phyloP scores from a whole-genome alignment of 2,888 invertebrate species.

The Amblyteles armatorius region DNA sequence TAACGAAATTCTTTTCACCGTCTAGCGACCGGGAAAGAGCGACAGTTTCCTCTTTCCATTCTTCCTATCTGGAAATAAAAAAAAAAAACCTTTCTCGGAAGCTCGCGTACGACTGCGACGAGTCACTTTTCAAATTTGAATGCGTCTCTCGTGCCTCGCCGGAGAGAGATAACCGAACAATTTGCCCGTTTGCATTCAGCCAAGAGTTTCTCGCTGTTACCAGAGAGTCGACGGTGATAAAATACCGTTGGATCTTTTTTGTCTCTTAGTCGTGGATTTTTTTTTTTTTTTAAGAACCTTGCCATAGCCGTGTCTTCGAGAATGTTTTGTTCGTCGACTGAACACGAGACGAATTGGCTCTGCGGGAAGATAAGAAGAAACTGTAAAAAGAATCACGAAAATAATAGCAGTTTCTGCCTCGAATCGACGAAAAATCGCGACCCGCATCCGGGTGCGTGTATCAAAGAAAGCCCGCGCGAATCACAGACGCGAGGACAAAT shows the following conservation, averaged over 20 bases:
- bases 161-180: slow-evolving; percentile 8
- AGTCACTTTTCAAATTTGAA: slow-evolving; percentile 51
- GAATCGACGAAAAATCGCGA: slow-evolving; percentile 71
- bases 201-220: slow-evolving; percentile 2
- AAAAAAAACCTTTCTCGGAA: slow-evolving; percentile 51
- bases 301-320: too few relatives aligned
- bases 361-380: background rate
- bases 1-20: slow-evolving; percentile 64
- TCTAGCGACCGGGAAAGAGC: slow-evolving; percentile 31
- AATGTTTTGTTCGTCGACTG: background rate
- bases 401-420: slow-evolving; percentile 69
- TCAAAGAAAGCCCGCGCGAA: slow-evolving; percentile 68
- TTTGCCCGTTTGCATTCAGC: slow-evolving; percentile 47
- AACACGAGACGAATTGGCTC: background rate
- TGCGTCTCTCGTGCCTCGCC: slow-evolving; percentile 30
- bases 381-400: slow-evolving; percentile 64
- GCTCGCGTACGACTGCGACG: slow-evolving; percentile 30
- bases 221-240: background rate
- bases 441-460: slow-evolving; percentile 77
- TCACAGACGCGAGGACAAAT: slow-evolving; percentile 58
- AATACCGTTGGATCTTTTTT: slow-evolving; percentile 21
- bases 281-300: background rate
- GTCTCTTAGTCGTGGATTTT: background rate
- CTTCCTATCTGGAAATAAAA: slow-evolving; percentile 32
- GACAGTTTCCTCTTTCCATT: slow-evolving; percentile 63